phyloP scores from a whole-genome alignment of 2,113 vertebrate species.

The Syngnathus typhle region DNA sequence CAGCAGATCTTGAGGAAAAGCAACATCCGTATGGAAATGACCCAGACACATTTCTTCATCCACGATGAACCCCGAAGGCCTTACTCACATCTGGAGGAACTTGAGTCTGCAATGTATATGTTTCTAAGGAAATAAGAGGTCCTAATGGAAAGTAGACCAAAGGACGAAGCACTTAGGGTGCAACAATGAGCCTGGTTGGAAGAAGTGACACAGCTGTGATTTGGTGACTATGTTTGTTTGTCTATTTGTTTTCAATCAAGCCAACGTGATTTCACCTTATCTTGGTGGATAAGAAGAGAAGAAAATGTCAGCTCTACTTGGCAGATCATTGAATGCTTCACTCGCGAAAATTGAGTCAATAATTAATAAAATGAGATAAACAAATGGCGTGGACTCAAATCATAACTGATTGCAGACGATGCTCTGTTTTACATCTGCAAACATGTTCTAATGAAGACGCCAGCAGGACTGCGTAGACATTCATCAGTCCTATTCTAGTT shows the following conservation, averaged over 20 bases:
- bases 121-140: not conserved
- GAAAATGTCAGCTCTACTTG: too few species aligned
- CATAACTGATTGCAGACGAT: not conserved
- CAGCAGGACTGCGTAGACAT: not conserved
- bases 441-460: not conserved
- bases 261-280: not conserved
- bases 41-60: constrained; percentile 37
- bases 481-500: constrained; percentile 10
- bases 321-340: too few species aligned
- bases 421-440: not conserved
- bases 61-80: constrained; percentile 32
- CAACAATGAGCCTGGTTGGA: too few species aligned
- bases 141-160: not conserved
- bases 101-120: constrained; percentile 17
- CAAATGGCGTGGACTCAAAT: not conserved
- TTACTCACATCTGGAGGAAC: constrained; percentile 39
- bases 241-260: not conserved
- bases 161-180: not conserved
- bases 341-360: too few species aligned
- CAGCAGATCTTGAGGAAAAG: constrained; percentile 27
- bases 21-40: constrained; percentile 50
- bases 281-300: too few species aligned
- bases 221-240: not conserved
- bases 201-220: not conserved
- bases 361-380: not conserved